Evolutionary conservation across 2,888 invertebrate genomes (phyloP), one percentile per base, ranked within the genome.

Genomic region (Perizoma affinitatum): DNA sequence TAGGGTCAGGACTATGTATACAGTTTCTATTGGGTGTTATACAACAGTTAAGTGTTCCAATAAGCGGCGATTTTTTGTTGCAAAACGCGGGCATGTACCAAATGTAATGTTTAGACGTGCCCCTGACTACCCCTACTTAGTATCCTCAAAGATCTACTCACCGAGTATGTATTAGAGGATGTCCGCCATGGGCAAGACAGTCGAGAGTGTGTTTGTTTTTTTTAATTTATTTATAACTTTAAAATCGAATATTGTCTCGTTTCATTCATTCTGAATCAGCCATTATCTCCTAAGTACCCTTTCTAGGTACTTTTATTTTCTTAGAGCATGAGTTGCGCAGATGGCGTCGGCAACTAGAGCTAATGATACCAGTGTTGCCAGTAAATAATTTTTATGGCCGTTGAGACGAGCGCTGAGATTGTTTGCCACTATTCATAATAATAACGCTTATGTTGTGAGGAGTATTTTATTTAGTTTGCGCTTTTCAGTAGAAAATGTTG

Each of bases 351-450:
- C 73, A 69, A 67, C 66, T 65, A 70, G 69, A 80, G 78, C 86
- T 89, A 89, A 89, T 87, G 89, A 88, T 83, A 82, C 76, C 78
- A 76, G 75, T 73, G 82, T 75, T 72, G 74, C 76, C 82, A 83
- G 84, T 90, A 90, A 89, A 90, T 90, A 89, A 88, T 89, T 90
- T 88, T 89, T 88, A 90, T 84, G 86, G 87, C 74, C 78, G 48
- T 78, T 80, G 75, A 82, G 83, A 80, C 80, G 69, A 73, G 72
- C 69, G 64, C 59, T 50, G 66, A 67, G 68, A 67, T 67, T 69
- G 64, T 65, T 42, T 66, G 66, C 68, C 63, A 68, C 63, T 67
- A 67, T 67, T 69, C 54, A 69, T 70, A 68, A 67, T 67, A 67
- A 67, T 68, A 64, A 58, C 56, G 55, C 65, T 63, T 65, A 63